Percentiles rank a stretch among this genome's conserved stretches.
Conservation (phyloP, 2,888 invertebrate species). For the Hoplodrina blanda region DNA sequence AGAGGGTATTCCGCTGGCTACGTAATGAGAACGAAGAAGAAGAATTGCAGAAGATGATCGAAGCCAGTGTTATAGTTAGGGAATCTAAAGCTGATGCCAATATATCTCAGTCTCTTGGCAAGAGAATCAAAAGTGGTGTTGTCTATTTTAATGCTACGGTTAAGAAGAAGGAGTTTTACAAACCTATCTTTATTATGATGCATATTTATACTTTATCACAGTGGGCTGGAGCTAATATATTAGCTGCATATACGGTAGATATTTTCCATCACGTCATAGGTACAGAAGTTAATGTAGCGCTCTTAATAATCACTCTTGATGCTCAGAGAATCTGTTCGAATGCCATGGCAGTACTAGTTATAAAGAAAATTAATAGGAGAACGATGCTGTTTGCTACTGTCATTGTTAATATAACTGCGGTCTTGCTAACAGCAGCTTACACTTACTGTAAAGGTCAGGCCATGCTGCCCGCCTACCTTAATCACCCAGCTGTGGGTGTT, state of each 20-base stretch:
- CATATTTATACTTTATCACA: slow-evolving; percentile 76
- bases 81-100: slow-evolving; percentile 71
- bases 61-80: slow-evolving; percentile 71
- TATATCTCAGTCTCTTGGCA: slow-evolving; percentile 61
- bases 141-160: slow-evolving; percentile 65
- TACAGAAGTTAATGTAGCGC: slow-evolving; percentile 66
- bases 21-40: slow-evolving; percentile 85
- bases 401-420: slow-evolving; percentile 67
- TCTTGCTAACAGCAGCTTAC: slow-evolving; percentile 72
- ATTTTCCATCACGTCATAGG: slow-evolving; percentile 74
- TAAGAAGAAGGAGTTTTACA: slow-evolving; percentile 76
- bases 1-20: slow-evolving; percentile 88
- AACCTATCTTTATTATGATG: slow-evolving; percentile 78
- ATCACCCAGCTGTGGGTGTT: slow-evolving; percentile 75
- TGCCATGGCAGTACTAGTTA: slow-evolving; percentile 70
- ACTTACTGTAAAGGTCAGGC: slow-evolving; percentile 69
- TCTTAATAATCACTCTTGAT: slow-evolving; percentile 73
- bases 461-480: slow-evolving; percentile 68
- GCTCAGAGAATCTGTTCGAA: slow-evolving; percentile 75
- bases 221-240: slow-evolving; percentile 75
- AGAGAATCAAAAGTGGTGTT: slow-evolving; percentile 56
- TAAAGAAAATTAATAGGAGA: slow-evolving; percentile 73
- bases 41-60: slow-evolving; percentile 78
- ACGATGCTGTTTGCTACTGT: slow-evolving; percentile 74
- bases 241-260: slow-evolving; percentile 74